phyloP scores from a whole-genome alignment of 2,113 vertebrate genomes.

The Forbesichthys papilliferus region DNA sequence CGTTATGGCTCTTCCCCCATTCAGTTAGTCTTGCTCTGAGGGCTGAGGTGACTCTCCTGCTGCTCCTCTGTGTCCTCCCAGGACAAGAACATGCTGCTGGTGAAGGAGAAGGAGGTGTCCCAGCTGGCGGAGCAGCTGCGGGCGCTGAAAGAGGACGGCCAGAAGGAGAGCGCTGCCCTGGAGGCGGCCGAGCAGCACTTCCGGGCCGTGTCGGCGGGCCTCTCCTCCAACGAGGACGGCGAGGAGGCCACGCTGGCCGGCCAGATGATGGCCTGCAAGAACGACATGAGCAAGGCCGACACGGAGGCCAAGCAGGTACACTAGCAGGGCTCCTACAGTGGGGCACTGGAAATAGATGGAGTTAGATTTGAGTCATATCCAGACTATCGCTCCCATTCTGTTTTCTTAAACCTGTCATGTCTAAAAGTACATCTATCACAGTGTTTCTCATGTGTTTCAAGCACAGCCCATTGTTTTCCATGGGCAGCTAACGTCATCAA shows the following conservation, averaged over 20 bases:
- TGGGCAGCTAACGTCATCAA: too few species aligned
- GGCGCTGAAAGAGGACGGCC: conserved; percentile 76
- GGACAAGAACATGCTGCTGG: conserved; percentile 84
- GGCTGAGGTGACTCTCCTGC: background rate
- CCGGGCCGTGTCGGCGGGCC: conserved; percentile 87
- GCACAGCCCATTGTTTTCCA: too few species aligned
- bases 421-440: too few species aligned
- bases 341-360: background rate
- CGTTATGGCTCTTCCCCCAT: background rate
- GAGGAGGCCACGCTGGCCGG: conserved; percentile 85
- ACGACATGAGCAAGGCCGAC: conserved; percentile 89
- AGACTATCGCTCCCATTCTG: too few species aligned
- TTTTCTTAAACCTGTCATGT: too few species aligned
- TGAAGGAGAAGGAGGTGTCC: conserved; percentile 86
- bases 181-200: conserved; percentile 86
- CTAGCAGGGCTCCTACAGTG: too few species aligned
- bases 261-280: conserved; percentile 95
- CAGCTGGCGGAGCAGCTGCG: conserved; percentile 75
- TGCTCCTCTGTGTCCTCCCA: conserved; percentile 49
- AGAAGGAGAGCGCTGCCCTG: conserved; percentile 77
- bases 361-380: background rate
- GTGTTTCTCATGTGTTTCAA: too few species aligned
- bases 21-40: background rate
- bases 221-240: conserved; percentile 87
- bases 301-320: conserved; percentile 91